These are phyloP conservation scores for Lonchura striata DNA, from an alignment of 2,113 vertebrate species.

Conservation along the genomic window DNA sequence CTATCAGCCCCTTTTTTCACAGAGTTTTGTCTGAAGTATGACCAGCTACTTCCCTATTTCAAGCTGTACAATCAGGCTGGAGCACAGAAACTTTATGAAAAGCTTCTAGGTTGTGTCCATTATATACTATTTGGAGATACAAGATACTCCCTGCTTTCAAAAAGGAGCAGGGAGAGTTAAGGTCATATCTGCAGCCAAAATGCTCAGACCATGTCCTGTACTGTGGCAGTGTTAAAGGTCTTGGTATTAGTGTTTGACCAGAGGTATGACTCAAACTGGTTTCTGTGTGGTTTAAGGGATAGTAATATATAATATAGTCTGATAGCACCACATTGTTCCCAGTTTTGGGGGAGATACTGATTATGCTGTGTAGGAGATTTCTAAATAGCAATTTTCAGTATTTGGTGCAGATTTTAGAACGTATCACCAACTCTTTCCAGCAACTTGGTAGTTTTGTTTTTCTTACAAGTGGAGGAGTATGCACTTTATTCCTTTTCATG, in stretches of 20 bases:
- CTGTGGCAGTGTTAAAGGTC: neutral
- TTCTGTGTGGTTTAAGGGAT: neutral
- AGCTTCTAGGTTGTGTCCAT: neutral
- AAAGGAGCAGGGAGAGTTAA: neutral
- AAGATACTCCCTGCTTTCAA: neutral
- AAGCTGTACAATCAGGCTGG: neutral
- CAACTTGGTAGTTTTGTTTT: constrained; percentile 5
- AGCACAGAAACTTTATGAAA: neutral
- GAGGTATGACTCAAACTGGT: neutral
- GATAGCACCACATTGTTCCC: neutral
- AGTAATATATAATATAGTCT: neutral
- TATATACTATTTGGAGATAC: neutral
- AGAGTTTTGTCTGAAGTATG: neutral
- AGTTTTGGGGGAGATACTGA: neutral
- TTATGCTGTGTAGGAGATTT: neutral
- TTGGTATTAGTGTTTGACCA: neutral
- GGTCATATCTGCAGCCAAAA: neutral
- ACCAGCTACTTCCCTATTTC: neutral
- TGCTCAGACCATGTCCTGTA: neutral
- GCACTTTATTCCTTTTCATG: neutral
- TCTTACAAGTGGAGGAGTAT: neutral
- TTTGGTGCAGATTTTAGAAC: neutral
- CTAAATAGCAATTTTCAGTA: neutral
- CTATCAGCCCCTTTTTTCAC: neutral
- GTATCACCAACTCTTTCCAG: neutral